Base-by-base conservation (phyloP, 1,140 invertebrate genomes). In the Paracyclopina nana region DNA sequence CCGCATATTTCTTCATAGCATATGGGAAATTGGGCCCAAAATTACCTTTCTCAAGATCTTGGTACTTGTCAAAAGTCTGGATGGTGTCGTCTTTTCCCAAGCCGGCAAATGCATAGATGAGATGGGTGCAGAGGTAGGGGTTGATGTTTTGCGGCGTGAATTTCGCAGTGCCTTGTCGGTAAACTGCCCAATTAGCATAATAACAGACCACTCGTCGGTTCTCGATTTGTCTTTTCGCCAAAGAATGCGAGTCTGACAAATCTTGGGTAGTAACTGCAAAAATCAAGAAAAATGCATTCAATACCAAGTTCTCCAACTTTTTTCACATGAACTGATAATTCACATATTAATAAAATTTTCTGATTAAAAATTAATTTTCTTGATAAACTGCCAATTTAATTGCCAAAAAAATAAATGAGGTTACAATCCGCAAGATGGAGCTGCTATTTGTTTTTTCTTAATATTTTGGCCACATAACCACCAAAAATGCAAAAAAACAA, bases 101-200 rank as follows among this genome's bases (percentile, higher is more conserved):
- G 22, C 84, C 85, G 45, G 83, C 87, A 63, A 94, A 92, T 4
- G 87, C 86, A 63, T 91, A 92, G 42, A 92, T 79, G 46, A 95
- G 70, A 73, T 94, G 87, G 9, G 88, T 91, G 65, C 88, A 95
- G 24, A 92, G 70, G 62, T 88, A 88, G 18, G 86, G 86, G 70
- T 91, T 91, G 59, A 94, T 91, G 62, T 92, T 90, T 66, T 90
- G 80, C 0, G 87, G 87, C 55, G 79, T 80, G 63, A 90, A 92
- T 64, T 87, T 84, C 1, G 83, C 83, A 2, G 78, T 79, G 26
- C 82, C 81, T 2, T 81, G 79, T 53, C 83, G 29, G 61, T 87
- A 90, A 3, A 87, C 80, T 53, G 82, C 85, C 84, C 84, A 90
- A 64, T 88, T 90, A n/a, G 82, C 86, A 65, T 87, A 88, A 62